Percentiles rank a stretch among this genome's conserved stretches.
Conservation (phyloP, 2,113 vertebrate genomes). For the Ranitomeya variabilis region DNA sequence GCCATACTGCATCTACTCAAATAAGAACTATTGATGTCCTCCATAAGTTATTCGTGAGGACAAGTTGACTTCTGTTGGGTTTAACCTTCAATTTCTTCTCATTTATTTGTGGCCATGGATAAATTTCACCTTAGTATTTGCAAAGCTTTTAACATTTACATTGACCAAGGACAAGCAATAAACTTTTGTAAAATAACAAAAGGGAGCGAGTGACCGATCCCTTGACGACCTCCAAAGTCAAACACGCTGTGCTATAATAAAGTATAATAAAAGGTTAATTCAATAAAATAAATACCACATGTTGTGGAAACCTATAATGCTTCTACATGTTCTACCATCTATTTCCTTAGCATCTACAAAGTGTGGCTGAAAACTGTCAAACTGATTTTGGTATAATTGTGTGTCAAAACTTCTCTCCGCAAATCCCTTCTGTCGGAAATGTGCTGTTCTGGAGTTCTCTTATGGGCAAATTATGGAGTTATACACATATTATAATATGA, state of each 20-base stretch:
- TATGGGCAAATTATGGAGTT: not conserved
- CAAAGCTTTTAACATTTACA: slow-evolving; percentile 25
- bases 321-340: not conserved
- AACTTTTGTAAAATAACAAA: slow-evolving; percentile 16
- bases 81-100: slow-evolving; percentile 4
- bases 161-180: slow-evolving; percentile 26
- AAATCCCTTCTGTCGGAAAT: not conserved
- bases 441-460: not conserved
- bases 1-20: not conserved
- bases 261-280: not conserved
- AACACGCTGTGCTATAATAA: not conserved
- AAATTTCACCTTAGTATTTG: slow-evolving; percentile 33
- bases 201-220: not conserved
- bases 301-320: not conserved
- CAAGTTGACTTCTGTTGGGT: not conserved
- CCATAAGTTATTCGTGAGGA: not conserved
- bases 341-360: not conserved
- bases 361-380: not conserved
- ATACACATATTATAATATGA: not conserved
- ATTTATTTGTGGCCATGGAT: slow-evolving; percentile 36
- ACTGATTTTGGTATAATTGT: not conserved
- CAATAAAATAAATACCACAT: not conserved
- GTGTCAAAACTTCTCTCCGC: not conserved
- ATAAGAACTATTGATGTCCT: not conserved
- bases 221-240: not conserved